Evolutionary conservation across 2,888 invertebrate genomes (phyloP).

Genomic region (Eupithecia subfuscata): DNA sequence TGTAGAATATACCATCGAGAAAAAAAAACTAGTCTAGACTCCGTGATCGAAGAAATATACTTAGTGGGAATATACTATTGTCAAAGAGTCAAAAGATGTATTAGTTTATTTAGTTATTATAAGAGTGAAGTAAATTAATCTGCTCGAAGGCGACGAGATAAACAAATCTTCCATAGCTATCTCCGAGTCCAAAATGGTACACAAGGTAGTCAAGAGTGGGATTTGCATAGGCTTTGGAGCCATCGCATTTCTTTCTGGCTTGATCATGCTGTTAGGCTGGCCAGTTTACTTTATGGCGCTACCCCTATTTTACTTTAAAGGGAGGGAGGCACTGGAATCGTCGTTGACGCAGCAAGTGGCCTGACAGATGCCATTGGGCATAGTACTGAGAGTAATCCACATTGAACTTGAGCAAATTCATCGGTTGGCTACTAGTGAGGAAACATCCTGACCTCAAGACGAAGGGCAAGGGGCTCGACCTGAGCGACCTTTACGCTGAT

Average conservation of each 20-base stretch:
- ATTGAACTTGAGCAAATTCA: too few species aligned
- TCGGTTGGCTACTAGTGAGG: conserved; percentile 96
- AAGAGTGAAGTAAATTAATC: background rate
- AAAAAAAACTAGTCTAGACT: too few species aligned
- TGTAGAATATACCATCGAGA: too few species aligned
- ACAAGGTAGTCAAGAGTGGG: background rate
- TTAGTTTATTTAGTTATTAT: too few species aligned
- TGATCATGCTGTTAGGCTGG: background rate
- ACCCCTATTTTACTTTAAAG: too few species aligned
- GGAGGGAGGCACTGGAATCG: too few species aligned
- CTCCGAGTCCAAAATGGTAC: background rate
- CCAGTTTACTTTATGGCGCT: background rate
- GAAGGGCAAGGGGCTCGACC: conserved; percentile 93
- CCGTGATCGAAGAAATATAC: too few species aligned
- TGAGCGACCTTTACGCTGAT: conserved; percentile 92
- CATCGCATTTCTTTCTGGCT: background rate
- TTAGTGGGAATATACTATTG: too few species aligned
- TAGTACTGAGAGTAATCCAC: too few species aligned
- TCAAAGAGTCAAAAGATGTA: background rate
- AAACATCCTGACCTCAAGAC: conserved; percentile 95
- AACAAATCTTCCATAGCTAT: background rate
- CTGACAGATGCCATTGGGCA: too few species aligned
- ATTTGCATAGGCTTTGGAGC: background rate
- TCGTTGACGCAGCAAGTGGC: too few species aligned
- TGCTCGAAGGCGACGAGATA: background rate